A percentile compares a stretch with the other conserved stretches of the same genome.
phyloP scores from a whole-genome alignment of 2,888 invertebrate species.

The Lycophotia porphyrea region DNA sequence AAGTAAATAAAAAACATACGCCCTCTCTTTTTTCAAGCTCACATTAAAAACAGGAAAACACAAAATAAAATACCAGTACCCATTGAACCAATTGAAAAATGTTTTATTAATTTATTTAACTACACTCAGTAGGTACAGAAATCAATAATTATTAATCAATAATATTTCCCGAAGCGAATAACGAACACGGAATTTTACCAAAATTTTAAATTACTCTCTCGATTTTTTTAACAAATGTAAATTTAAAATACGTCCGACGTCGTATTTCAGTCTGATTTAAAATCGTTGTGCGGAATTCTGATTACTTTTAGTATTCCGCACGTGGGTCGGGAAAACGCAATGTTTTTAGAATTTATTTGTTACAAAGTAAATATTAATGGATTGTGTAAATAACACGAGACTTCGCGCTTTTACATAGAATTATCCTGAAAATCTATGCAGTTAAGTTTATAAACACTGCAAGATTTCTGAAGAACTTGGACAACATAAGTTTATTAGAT shows the following conservation, averaged over 20 bases:
- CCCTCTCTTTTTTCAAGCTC: not conserved
- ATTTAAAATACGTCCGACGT: constrained; percentile 58
- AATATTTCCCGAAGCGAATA: constrained; percentile 38
- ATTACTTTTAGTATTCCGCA: constrained; percentile 61
- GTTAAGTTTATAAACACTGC: not conserved
- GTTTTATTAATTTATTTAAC: constrained; percentile 35
- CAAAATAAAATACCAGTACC: not conserved
- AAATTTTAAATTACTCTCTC: constrained; percentile 54
- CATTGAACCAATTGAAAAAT: not conserved
- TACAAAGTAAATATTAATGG: not conserved
- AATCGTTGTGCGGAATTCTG: constrained; percentile 59
- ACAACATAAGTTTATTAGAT: not conserved
- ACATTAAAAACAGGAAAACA: constrained; percentile 2
- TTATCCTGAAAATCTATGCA: not conserved
- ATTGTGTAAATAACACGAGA: not conserved
- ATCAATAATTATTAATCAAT: constrained; percentile 58
- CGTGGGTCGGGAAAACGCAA: not conserved
- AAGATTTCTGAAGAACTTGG: not conserved
- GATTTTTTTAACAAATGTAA: constrained; percentile 63
- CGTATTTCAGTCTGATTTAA: constrained; percentile 68
- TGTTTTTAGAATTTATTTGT: constrained; percentile 11
- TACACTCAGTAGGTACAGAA: constrained; percentile 18
- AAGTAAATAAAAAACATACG: not conserved
- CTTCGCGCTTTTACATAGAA: not conserved
- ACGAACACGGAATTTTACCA: constrained; percentile 32